phyloP scores from a whole-genome alignment of 2,113 vertebrate species.

The Charadrius vociferus region DNA sequence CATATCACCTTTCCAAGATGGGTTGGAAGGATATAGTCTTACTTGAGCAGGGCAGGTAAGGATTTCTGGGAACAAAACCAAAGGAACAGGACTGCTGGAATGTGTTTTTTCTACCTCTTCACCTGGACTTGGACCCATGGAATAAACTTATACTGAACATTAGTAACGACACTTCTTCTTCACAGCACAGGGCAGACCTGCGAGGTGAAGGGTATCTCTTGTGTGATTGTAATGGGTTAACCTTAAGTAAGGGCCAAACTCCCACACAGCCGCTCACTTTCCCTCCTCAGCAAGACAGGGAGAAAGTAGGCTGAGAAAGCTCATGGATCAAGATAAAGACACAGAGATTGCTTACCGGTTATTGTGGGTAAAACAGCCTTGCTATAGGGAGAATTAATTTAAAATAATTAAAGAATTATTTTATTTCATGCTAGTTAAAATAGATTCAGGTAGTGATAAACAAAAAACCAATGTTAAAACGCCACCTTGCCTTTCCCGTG shows the following conservation, averaged over 20 bases:
- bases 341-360: neutral
- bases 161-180: accelerated
- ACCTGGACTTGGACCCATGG: neutral
- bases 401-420: neutral
- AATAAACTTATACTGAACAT: neutral
- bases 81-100: neutral
- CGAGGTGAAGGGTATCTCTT: neutral
- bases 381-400: neutral
- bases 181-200: neutral
- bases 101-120: neutral
- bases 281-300: neutral
- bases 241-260: neutral
- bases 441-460: neutral
- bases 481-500: accelerated
- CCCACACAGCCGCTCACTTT: neutral
- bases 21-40: conserved; percentile 93
- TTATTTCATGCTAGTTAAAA: neutral
- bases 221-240: no score
- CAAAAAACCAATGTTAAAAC: accelerated
- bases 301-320: neutral
- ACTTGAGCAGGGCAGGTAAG: conserved; percentile 96
- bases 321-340: neutral
- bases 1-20: conserved; percentile 93
- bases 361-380: neutral
- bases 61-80: neutral